Conservation (phyloP, 2,888 invertebrate genomes). For the Chaitophorus viminalis region DNA sequence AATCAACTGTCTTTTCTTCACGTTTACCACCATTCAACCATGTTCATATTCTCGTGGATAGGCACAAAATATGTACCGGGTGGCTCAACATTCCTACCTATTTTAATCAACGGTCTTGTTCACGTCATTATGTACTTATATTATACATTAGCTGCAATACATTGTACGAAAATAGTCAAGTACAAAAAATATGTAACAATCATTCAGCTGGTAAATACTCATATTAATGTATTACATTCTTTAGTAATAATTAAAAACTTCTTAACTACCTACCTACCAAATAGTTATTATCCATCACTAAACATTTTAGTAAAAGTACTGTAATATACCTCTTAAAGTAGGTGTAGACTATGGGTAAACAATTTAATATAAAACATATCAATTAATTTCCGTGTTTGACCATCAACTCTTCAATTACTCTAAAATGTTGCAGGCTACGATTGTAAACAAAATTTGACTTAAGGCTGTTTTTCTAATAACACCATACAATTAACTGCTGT, state of each 20-base stretch:
- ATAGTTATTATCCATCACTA: too few relatives aligned
- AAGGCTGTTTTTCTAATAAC: too few relatives aligned
- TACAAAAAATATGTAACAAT: slow-evolving; percentile 93
- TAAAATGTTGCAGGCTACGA: too few relatives aligned
- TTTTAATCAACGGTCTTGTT: slow-evolving; percentile 90
- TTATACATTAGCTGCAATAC: slow-evolving; percentile 83
- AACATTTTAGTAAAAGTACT: too few relatives aligned
- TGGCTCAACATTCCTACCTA: slow-evolving; percentile 87
- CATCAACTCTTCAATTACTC: too few relatives aligned
- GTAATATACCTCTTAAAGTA: not conserved
- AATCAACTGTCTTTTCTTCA: slow-evolving; percentile 92
- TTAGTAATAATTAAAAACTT: too few relatives aligned
- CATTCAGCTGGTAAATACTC: slow-evolving; percentile 79
- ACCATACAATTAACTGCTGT: too few relatives aligned
- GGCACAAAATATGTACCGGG: slow-evolving; percentile 95
- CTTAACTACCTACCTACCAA: too few relatives aligned
- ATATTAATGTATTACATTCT: not conserved
- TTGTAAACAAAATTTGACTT: too few relatives aligned
- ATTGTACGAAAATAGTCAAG: slow-evolving; percentile 81
- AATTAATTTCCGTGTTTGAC: too few relatives aligned
- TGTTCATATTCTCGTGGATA: slow-evolving; percentile 96
- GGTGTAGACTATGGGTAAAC: not conserved
- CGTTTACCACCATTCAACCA: slow-evolving; percentile 94
- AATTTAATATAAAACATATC: not conserved
- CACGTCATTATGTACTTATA: slow-evolving; percentile 96